Percentiles rank a stretch among this genome's conserved stretches.
phyloP scores from a whole-genome alignment of 2,888 invertebrate species.

The Phyllotreta cruciferae region DNA sequence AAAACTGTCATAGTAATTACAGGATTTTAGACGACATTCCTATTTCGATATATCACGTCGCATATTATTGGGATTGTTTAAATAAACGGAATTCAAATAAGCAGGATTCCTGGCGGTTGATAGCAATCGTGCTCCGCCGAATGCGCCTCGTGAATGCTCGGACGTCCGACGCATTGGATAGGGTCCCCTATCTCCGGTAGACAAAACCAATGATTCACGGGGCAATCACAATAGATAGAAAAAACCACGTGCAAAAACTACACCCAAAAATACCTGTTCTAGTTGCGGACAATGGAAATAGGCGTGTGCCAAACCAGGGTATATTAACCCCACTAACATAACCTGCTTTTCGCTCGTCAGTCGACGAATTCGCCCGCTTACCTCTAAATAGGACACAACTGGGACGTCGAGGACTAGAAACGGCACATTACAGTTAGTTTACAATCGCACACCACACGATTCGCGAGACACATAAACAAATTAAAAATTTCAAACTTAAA shows the following conservation, averaged over 20 bases:
- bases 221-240: conserved; percentile 24
- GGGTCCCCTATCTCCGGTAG: conserved; percentile 30
- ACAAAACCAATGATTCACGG: conserved; percentile 31
- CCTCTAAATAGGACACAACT: conserved; percentile 47
- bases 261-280: conserved; percentile 23
- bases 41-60: no score
- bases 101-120: conserved; percentile 10
- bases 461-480: conserved; percentile 60
- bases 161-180: conserved; percentile 36
- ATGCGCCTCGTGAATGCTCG: conserved; percentile 32
- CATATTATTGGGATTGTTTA: conserved; percentile 2
- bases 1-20: no score
- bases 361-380: conserved; percentile 37
- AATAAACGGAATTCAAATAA: conserved; percentile 4
- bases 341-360: conserved; percentile 29
- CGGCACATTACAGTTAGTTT: conserved; percentile 47
- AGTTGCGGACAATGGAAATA: conserved; percentile 40
- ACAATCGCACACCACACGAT: conserved; percentile 56
- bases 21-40: no score
- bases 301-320: conserved; percentile 50
- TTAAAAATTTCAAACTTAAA: conserved; percentile 59
- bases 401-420: conserved; percentile 46
- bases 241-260: conserved; percentile 29
- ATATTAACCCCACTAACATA: conserved; percentile 33
- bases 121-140: neutral